These are phyloP conservation scores for Chymomyza procnemis DNA, from an alignment of 2,888 invertebrate genomes.

Conservation along the genomic window DNA sequence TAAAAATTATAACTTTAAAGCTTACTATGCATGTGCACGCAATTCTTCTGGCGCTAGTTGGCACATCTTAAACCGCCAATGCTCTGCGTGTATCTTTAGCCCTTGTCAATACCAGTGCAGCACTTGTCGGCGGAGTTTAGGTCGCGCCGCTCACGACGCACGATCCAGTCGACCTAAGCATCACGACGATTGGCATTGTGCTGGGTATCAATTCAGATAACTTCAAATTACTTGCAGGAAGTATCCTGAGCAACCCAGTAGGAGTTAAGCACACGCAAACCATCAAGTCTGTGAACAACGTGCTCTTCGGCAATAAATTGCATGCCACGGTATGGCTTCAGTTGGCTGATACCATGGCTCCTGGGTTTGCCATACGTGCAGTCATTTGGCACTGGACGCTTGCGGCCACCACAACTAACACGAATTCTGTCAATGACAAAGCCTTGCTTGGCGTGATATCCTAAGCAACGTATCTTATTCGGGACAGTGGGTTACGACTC, in stretches of 20 bases:
- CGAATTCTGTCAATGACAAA: constrained; percentile 98
- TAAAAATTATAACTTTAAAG: constrained; percentile 83
- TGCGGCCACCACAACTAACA: constrained; percentile 98
- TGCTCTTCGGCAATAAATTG: constrained; percentile 99
- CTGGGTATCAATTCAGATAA: constrained; percentile 89
- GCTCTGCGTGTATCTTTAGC: constrained; percentile 95
- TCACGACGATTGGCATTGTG: constrained; percentile 91
- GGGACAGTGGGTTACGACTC: constrained; percentile 98
- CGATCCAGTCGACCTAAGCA: constrained; percentile 98
- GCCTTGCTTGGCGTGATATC: constrained; percentile 98
- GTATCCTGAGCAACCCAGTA: constrained; percentile 99
- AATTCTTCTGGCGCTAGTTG: constrained; percentile 96
- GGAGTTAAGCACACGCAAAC: constrained; percentile 96
- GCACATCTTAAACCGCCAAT: constrained; percentile 97
- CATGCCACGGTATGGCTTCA: constrained; percentile 95
- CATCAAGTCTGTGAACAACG: constrained; percentile 96
- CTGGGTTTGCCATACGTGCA: constrained; percentile 99
- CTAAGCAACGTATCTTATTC: constrained; percentile 97
- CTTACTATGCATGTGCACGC: constrained; percentile 95
- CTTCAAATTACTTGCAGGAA: constrained; percentile 98
- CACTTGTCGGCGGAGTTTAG: constrained; percentile 97
- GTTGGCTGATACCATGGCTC: constrained; percentile 98
- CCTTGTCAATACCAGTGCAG: constrained; percentile 96
- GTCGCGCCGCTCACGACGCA: constrained; percentile 98
- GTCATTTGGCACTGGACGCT: constrained; percentile 99